Base-by-base conservation (phyloP, 2,113 vertebrate genomes). In the Fregetta grallaria region DNA sequence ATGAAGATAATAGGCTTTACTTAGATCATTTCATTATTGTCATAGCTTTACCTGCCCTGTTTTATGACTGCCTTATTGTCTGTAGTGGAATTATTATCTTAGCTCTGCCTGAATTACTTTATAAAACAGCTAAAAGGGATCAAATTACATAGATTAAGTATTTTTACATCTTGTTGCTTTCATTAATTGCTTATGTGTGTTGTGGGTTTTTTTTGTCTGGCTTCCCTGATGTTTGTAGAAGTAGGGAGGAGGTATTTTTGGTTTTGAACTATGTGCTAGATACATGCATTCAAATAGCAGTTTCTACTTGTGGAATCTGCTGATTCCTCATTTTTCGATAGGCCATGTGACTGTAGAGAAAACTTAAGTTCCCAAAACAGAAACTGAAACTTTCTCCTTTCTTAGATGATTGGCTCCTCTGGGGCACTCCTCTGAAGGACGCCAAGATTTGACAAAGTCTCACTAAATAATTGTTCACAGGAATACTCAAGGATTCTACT, bases 1-100 rank as follows among this genome's bases (percentile, higher is more conserved):
- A 97, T 95, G 94, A 95, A 89, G 92, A 89, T 97, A 97, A 96
- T 96, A 96, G 90, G 82, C 55, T 96, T 97, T 96, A 74, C 52
- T 94, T 63, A 83, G 76, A 90, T 94, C 36, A 75, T 90, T 96
- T 95, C 52, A 71, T 96, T 96, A 90, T 76, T 96, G 67, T 94
- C 93, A 59, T 67, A 68, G 82, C 45, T 94, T 92, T 97, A 96
- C 95, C 88, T 97, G 53, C 74, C 53, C 55, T 94, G 45, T 90
- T 95, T 76, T 86, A 75, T 59, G 45, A 62, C 44, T 91, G 34
- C 23, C 19, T 94, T 93, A 95, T 78, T 94, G 80, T 95, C 78
- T 95, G 71, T n/a, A 52, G 50, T 71, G 29, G 47, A 92, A 87
- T 94, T 85, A 74, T 73, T 61, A 45, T 70, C 62, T 79, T 91